Evolutionary conservation across 1,140 invertebrate genomes (phyloP), one percentile per base, ranked within the genome.

Genomic region (Caenorhabditis latens): DNA sequence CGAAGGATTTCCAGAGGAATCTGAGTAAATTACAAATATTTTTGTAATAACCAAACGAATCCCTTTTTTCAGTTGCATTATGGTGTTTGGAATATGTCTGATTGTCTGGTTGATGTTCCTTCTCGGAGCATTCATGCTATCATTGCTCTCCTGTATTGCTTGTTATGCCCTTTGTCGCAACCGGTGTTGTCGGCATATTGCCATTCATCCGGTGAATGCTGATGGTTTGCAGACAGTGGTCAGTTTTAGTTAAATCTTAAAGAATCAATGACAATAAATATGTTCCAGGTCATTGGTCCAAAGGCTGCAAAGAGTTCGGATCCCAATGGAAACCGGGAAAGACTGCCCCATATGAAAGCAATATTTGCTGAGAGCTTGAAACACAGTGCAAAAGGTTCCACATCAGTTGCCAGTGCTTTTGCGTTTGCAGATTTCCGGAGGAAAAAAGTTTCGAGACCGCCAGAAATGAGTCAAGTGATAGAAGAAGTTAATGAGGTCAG

Each of bases 11-110:
- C 86, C 86, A 21, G 57, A 82, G 50, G 75, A 86, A 50, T 71
- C 67, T 24, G 82, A 83, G 86, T 86, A 83, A 83, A 19, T 21
- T 40, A 2, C 4, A 61, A 16, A 3, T 14, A 9, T 24, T 57
- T 2, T 40, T 1, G 55, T 19, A 16, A 24, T 53, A 53, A 48
- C 9, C 57, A 46, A 61, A 9, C 0, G 11, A 40, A 6, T 24
- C 5, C 13, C 21, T 32, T n/a, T 32, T 87, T 87, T 87, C 67
- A 88, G 87, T 43, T 88, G 87, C 43, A 65, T 88, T 3, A 43
- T 48, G 50, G 2, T 88, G 8, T 82, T 88, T 19, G 87, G 84
- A 24, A 85, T 88, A 9, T 88, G 87, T 55, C 24, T 88, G 1
- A 79, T 88, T 21, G 50, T 79, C 4, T 88, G 83, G 82, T 19